Percentiles rank a stretch among this genome's conserved stretches.
phyloP scores from a whole-genome alignment of 1,140 invertebrate species.

The Thalassaphorura encarpata region DNA sequence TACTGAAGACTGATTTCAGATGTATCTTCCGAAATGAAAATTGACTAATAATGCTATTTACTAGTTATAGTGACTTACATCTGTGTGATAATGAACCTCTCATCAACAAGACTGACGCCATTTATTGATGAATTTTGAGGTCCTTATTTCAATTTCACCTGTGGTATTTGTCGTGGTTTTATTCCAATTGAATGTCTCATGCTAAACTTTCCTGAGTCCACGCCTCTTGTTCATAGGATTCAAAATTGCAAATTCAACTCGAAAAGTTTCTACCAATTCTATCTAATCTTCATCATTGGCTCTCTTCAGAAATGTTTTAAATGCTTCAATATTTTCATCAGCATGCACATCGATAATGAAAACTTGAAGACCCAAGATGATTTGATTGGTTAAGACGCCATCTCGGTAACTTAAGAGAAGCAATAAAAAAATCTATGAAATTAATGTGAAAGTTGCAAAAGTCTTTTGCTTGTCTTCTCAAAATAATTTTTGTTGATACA shows the following conservation, averaged over 20 bases:
- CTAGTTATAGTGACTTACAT: constrained; percentile 7
- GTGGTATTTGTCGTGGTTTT: background rate
- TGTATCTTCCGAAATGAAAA: too few species aligned
- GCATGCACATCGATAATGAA: too few species aligned
- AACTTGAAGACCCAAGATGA: constrained; percentile 14
- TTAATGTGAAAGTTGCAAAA: too few species aligned
- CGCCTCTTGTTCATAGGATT: background rate
- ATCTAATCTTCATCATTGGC: constrained; percentile 2
- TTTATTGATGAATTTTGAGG: constrained; percentile 6
- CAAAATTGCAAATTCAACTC: constrained; percentile 3
- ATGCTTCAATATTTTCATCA: background rate
- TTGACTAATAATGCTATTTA: background rate
- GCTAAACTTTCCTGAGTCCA: background rate
- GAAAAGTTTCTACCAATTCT: background rate
- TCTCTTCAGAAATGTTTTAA: background rate
- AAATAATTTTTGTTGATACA: constrained; percentile 7
- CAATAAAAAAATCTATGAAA: too few species aligned
- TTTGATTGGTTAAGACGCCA: constrained; percentile 4
- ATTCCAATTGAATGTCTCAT: constrained; percentile 9
- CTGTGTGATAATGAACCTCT: constrained; percentile 11
- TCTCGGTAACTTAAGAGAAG: too few species aligned
- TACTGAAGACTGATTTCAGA: too few species aligned
- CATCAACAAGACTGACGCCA: constrained; percentile 13
- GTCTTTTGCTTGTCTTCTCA: constrained; percentile 36
- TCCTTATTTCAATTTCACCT: background rate